A percentile compares a stretch with the other conserved stretches of the same genome.
Evolutionary conservation across 2,797 vertebrate species (phyloP).

Genomic region (Bothrops alternatus): DNA sequence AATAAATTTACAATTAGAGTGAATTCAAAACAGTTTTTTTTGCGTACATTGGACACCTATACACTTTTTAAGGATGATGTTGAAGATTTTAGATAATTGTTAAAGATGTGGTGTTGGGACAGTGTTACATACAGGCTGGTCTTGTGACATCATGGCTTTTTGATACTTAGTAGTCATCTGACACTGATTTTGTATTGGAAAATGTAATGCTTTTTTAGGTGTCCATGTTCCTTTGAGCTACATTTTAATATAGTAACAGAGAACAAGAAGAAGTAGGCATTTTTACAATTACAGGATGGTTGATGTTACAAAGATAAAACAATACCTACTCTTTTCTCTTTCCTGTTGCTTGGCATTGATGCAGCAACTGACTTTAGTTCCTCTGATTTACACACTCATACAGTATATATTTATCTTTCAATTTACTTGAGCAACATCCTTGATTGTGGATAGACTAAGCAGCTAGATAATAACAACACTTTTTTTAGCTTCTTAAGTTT

Average conservation of each 20-base stretch:
- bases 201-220: not conserved
- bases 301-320: not conserved
- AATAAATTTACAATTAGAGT: not conserved
- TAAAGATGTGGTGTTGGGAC: not conserved
- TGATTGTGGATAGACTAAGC: not conserved
- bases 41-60: not conserved
- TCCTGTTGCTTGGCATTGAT: not conserved
- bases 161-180: not conserved
- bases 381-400: not conserved
- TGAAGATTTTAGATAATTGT: not conserved
- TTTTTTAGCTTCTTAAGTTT: not conserved
- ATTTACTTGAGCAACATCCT: not conserved
- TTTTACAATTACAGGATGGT: not conserved
- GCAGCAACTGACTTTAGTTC: not conserved
- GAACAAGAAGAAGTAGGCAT: not conserved
- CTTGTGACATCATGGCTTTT: not conserved
- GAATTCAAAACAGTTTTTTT: not conserved
- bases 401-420: not conserved
- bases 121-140: not conserved
- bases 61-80: not conserved
- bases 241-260: not conserved
- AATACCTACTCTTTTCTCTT: not conserved
- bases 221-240: not conserved
- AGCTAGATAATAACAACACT: not conserved
- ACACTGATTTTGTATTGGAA: not conserved